Base-by-base conservation (phyloP, 2,113 vertebrate genomes). In the Oxyruncus cristatus region DNA sequence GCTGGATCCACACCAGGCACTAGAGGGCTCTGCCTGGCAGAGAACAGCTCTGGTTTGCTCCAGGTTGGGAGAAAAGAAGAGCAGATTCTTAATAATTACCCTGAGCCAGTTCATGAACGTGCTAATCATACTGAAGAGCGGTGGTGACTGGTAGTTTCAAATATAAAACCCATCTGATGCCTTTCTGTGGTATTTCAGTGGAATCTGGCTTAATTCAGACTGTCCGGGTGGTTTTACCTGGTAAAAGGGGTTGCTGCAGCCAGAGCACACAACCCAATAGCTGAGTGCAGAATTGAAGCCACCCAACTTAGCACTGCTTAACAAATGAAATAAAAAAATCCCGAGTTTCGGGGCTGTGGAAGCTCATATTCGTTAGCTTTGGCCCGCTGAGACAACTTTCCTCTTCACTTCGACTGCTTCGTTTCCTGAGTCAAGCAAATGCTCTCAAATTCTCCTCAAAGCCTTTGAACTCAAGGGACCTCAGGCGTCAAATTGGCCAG, bases 11-110 rank as follows among this genome's bases (percentile, higher is more conserved):
- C 42, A 11, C 11, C 14, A 44, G 44, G 63, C 95, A 93, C 95
- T 93, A 94, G 95, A 66, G 94, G 96, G 95, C 94, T 95, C 85
- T 92, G 50, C 83, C 42, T 80, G 83, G 85, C 75, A 76, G 59
- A 9, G 14, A 39, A 76, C 70, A 55, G 61, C 37, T 65, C 62
- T 58, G 37, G 7, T 12, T 75, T 55, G 52, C 56, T 52, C 15
- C 52, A 24, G 4, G 9, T 5, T 16, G 23, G 28, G 10, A 53
- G 63, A 21, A 53, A 53, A 73, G 21, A 16, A 11, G 11, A 58
- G 33, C 27, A 37, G 30, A 3, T 55, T 44, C 14, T 47, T 33
- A 11, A 20, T 5, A 66, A 35, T n/a, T 12, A 9, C 42, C 22
- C 26, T 55, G 16, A 79, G 32, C 1, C 24, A 52, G 30, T 27